Evolutionary conservation across 2,888 invertebrate species (phyloP).

Genomic region (Chesias legatella): DNA sequence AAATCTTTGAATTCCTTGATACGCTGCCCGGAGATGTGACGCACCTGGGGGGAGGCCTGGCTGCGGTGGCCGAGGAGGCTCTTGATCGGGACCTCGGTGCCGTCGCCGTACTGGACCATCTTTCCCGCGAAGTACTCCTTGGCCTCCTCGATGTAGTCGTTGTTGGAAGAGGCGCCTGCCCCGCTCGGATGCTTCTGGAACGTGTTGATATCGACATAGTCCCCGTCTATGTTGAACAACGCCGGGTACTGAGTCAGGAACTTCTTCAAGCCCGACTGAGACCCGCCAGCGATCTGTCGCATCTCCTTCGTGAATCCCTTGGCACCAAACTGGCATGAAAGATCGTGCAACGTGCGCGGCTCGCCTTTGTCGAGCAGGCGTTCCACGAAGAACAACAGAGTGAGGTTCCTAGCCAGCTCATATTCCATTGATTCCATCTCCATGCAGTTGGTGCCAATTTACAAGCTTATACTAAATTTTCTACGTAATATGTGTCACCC

Average conservation of each 20-base stretch:
- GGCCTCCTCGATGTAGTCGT: conserved; percentile 97
- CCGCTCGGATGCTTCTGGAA: conserved; percentile 83
- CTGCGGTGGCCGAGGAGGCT: conserved; percentile 97
- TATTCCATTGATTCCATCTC: conserved; percentile 96
- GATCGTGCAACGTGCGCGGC: conserved; percentile 96
- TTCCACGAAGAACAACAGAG: conserved; percentile 98
- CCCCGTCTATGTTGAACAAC: conserved; percentile 96
- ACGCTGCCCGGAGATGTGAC: conserved; percentile 96
- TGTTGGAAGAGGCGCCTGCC: conserved; percentile 83
- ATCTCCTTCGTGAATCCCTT: conserved; percentile 99
- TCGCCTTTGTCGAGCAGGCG: conserved; percentile 98
- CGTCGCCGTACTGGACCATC: conserved; percentile 96
- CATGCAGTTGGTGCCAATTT: conserved; percentile 79
- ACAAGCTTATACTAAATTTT: conserved; percentile 74
- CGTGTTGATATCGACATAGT: conserved; percentile 92
- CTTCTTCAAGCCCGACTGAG: conserved; percentile 97
- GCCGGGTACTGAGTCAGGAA: conserved; percentile 98
- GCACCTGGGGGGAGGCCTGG: conserved; percentile 97
- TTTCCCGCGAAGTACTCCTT: conserved; percentile 98
- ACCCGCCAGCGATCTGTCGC: conserved; percentile 96
- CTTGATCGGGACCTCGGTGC: conserved; percentile 97
- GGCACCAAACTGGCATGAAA: conserved; percentile 99
- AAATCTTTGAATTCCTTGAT: conserved; percentile 97
- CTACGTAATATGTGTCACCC: conserved; percentile 79
- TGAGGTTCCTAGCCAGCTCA: conserved; percentile 96